Evolutionary conservation across 2,888 invertebrate genomes (phyloP), one percentile per base, ranked within the genome.

Genomic region (Himalopsyche japonica): DNA sequence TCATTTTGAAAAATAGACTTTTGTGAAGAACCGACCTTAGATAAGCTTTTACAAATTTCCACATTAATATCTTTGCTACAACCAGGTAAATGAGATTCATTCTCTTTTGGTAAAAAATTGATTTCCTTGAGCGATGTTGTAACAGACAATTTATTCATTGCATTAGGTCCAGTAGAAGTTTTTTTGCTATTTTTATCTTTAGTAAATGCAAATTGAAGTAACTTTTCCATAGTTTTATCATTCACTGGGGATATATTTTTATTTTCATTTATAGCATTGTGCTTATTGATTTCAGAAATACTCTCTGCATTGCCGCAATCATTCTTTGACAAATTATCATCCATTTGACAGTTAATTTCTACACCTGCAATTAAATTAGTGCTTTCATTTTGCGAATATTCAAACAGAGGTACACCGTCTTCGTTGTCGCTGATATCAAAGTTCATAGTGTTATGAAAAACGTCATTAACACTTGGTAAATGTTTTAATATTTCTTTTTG

Each of bases 1-100:
- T 86, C 90, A 88, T 89, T 91, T 88, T 92, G 92, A 90, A 93
- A 93, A 86, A 93, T 91, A 64, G 92, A 92, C 88, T 91, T 89
- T 89, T 92, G 92, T 48, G 92, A 92, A 88, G 88, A 89, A 24
- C 86, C 79, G 18, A 12, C 8, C 70, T 48, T 80, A 27, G 70
- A 37, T 27, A 48, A 57, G n/a, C 27, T 79, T n/a, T 24, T 57
- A 57, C 20, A 57, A 20, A 57, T 15, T 57, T 57, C 57, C 1
- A 57, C 57, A 30, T 76, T 34, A 7, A 20, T 64, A 20, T 34
- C 24, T 37, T 37, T 82, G 12, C 43, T 43, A 15, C 43, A 1
- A 15, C 43, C 15, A 12, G 43, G 15, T 12, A 43, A 43, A 43
- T 15, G 2, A 43, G 43, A 15, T 15, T 43, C 15, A 15, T 43